phyloP scores from a whole-genome alignment of 1,140 invertebrate genomes.

The Tetragnatha versicolor region DNA sequence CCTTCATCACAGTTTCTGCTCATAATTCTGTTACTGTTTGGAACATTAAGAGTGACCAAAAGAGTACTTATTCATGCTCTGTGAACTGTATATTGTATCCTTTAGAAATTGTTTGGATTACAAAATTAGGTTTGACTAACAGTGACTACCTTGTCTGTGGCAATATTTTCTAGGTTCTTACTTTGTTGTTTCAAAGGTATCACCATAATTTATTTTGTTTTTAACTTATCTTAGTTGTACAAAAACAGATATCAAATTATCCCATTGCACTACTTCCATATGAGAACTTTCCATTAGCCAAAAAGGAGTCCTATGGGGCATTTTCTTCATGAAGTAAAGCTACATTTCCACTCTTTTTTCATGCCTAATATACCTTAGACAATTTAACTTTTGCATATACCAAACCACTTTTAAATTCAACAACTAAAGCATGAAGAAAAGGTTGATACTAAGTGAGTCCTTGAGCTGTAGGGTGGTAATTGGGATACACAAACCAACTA shows the following conservation, averaged over 20 bases:
- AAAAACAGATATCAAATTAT: neutral
- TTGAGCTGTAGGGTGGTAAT: neutral
- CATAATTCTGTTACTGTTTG: conserved; percentile 27
- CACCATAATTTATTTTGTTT: neutral
- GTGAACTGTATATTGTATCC: conserved; percentile 51
- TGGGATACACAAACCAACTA: neutral
- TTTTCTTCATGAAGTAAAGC: too few species aligned
- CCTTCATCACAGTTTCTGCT: conserved; percentile 12
- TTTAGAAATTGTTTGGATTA: neutral
- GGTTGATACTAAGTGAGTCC: neutral
- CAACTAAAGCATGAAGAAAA: too few species aligned
- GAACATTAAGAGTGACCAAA: neutral
- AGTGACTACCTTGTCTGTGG: neutral
- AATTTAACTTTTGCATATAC: too few species aligned
- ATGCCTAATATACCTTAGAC: too few species aligned
- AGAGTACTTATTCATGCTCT: neutral
- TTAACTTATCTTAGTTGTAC: neutral
- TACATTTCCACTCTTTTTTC: too few species aligned
- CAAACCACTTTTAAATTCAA: too few species aligned
- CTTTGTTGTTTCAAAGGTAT: neutral
- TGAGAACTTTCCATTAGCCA: neutral
- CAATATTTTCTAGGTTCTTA: too few species aligned
- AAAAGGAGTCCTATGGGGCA: too few species aligned
- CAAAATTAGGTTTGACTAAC: neutral
- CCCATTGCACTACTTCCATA: neutral